Percentiles rank a stretch among this genome's conserved stretches.
Conservation (phyloP, 1,140 invertebrate genomes). For the Ladona fulva region DNA sequence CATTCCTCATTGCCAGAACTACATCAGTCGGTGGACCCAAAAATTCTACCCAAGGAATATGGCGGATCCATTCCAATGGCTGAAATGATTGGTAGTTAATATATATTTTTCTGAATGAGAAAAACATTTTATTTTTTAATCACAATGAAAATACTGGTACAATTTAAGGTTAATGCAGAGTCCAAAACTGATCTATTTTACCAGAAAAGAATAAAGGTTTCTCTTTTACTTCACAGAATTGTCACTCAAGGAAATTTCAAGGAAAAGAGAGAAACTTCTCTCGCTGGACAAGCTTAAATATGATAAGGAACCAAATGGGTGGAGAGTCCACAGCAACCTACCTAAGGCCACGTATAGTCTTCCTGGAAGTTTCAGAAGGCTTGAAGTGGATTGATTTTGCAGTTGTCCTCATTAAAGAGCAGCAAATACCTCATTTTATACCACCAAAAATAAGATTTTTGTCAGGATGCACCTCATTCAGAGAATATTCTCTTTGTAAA, state of each 20-base stretch:
- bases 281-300: background rate
- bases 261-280: background rate
- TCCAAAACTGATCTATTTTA: too few relatives aligned
- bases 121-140: slow-evolving; percentile 26
- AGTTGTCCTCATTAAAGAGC: background rate
- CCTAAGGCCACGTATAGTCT: background rate
- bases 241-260: background rate
- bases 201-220: too few relatives aligned
- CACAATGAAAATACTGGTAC: too few relatives aligned
- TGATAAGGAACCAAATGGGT: background rate
- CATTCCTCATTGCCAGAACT: slow-evolving; percentile 28
- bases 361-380: slow-evolving; percentile 11
- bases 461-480: background rate
- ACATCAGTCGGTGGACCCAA: slow-evolving; percentile 27
- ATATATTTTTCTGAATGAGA: slow-evolving; percentile 32
- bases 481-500: too few relatives aligned
- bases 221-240: background rate
- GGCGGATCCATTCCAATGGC: slow-evolving; percentile 31
- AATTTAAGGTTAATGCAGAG: too few relatives aligned
- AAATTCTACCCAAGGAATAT: slow-evolving; percentile 34
- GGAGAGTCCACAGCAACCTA: background rate
- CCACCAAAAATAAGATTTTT: background rate
- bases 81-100: slow-evolving; percentile 30
- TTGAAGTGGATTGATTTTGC: slow-evolving; percentile 13
- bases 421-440: background rate